Evolutionary conservation across 2,888 invertebrate genomes (phyloP), one percentile per base, ranked within the genome.

Genomic region (Celastrina argiolus): DNA sequence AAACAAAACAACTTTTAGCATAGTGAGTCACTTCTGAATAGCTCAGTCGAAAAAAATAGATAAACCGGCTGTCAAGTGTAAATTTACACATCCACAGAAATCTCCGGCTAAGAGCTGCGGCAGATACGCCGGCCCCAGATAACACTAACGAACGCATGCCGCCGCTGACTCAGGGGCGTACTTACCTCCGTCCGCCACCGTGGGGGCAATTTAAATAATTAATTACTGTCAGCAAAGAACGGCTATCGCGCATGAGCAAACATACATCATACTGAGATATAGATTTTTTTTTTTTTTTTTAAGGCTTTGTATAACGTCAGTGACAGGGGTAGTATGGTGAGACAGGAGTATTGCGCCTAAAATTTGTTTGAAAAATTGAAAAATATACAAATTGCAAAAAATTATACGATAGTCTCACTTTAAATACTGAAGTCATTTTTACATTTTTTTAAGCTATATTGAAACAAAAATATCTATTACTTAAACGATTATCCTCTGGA

Each of bases 101-200:
- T 85, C 85, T 77, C 77, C 75, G 76, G 84, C 81, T 88, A 89
- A 89, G 86, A 88, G 89, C 89, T 80, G 84, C 77, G 73, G 73
- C 73, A 84, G 89, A 89, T 89, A 88, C 74, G 72, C 74, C 73
- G 72, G 69, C 69, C 67, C 67, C 78, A 83, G 89, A 88, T 89
- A 88, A 82, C 85, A 81, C 84, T 90, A 90, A 89, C 89, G 88
- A 90, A 89, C 84, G 84, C 83, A 81, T 88, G 88, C 82, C 81
- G 87, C 88, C 88, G 82, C 84, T 82, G 79, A 80, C 81, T 80
- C 81, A 79, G 79, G 81, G 84, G 84, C 84, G 81, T 80, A 76
- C 79, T 71, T 36, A 12, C n/a, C n/a, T n/a, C n/a, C n/a, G n/a
- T 7, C 56, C 16, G 36, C 59, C 56, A 56, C 56, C 34, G 10